phyloP scores from a whole-genome alignment of 2,888 invertebrate genomes.

The Panzeria rudis region DNA sequence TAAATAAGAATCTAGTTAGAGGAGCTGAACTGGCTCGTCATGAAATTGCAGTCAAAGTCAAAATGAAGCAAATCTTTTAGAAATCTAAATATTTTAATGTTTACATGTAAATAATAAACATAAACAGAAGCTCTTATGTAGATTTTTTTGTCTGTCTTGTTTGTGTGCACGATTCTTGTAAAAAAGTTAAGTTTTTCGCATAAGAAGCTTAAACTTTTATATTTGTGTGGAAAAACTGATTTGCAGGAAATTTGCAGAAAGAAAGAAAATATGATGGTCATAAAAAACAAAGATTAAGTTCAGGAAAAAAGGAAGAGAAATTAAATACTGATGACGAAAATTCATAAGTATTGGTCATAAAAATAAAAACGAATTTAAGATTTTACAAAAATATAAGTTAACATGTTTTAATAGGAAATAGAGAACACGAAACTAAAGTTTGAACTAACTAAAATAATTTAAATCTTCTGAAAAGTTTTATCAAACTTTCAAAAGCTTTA shows the following conservation, averaged over 20 bases:
- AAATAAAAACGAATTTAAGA: background rate
- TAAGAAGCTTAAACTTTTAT: conserved; percentile 25
- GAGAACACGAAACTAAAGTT: too few relatives aligned
- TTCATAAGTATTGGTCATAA: background rate
- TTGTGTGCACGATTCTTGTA: conserved; percentile 56
- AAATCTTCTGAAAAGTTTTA: too few relatives aligned
- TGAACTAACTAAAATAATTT: too few relatives aligned
- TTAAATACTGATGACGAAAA: background rate
- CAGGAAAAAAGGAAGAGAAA: too few relatives aligned
- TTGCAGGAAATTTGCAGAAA: conserved; percentile 32
- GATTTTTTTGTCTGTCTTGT: background rate
- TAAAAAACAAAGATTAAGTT: conserved; percentile 9
- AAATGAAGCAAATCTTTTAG: conserved; percentile 40
- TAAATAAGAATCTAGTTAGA: conserved; percentile 37
- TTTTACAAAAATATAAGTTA: background rate
- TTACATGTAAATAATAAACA: conserved; percentile 63
- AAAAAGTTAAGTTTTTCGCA: conserved; percentile 13
- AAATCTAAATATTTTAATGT: conserved; percentile 67
- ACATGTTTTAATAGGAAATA: too few relatives aligned
- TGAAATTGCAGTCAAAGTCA: conserved; percentile 26
- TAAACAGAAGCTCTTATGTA: conserved; percentile 56
- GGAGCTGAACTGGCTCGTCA: conserved; percentile 7
- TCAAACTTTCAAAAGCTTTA: background rate
- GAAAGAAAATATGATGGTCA: conserved; percentile 16
- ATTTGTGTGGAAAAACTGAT: conserved; percentile 2